Evolutionary conservation across 2,888 invertebrate genomes (phyloP), one percentile per base, ranked within the genome.

Genomic region (Lasioglossum morio): DNA sequence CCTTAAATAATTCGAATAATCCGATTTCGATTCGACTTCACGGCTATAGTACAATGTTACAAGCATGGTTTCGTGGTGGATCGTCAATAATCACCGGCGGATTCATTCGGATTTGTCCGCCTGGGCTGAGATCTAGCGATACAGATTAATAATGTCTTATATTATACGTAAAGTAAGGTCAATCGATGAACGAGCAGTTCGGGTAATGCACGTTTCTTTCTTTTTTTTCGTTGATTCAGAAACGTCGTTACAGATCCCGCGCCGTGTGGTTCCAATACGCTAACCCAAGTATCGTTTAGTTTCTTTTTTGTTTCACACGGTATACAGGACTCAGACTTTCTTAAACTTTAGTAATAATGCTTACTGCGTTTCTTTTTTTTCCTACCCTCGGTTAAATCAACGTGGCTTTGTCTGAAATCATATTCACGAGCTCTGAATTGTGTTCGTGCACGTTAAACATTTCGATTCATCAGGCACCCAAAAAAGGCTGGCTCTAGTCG

Each of bases 371-470:
- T 74, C 63, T 78, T 63, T 63, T 76, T 43, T 69, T 86, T 87
- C 69, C 74, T 82, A 87, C 60, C 77, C 73, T 77, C 75, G 60
- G 77, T 80, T 78, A 83, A 83, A 91, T 93, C 93, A 94, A 90
- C 93, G 93, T 86, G 92, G 92, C 87, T 93, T 94, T 73, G 87
- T 87, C 93, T 94, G 91, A 89, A 93, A 93, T 87, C 86, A 88
- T 85, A 91, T 87, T 81, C 79, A 85, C 73, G 72, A 76, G 76
- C 73, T 84, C 77, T 74, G 82, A 82, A 76, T 85, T 81, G 63
- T 75, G 48, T 77, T 77, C 57, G 69, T 74, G 82, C 48, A 74
- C 43, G 70, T 73, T 46, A 79, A 46, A 34, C 19, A 77, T 53
- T 72, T 77, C 57, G 70, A 78, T 84, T 74, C 78, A 78, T 84